Conservation (phyloP, 1,140 invertebrate species). For the Ceratina calcarata region DNA sequence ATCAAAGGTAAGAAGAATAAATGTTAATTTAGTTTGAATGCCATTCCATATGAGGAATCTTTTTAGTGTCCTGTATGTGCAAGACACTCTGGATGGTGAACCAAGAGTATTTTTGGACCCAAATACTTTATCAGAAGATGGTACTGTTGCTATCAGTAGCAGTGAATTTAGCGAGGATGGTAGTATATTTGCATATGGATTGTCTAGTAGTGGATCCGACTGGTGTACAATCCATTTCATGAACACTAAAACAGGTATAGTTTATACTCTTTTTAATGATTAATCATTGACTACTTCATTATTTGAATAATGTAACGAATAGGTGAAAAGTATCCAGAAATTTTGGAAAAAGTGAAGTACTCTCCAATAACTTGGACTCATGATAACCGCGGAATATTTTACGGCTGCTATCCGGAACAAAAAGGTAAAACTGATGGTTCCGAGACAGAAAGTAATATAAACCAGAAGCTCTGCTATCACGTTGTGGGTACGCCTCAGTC, state of each 20-base stretch:
- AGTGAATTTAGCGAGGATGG: constrained; percentile 95
- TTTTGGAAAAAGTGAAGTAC: constrained; percentile 95
- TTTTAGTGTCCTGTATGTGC: constrained; percentile 94
- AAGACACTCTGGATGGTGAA: constrained; percentile 90
- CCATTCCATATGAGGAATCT: constrained; percentile 13
- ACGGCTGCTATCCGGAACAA: constrained; percentile 91
- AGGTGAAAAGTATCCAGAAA: constrained; percentile 94
- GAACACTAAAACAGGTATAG: constrained; percentile 86
- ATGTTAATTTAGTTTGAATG: not conserved
- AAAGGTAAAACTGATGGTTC: constrained; percentile 92
- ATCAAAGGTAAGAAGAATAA: constrained; percentile 87
- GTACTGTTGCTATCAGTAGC: constrained; percentile 91
- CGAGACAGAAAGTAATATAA: constrained; percentile 91
- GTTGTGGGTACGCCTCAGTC: constrained; percentile 91
- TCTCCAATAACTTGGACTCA: constrained; percentile 96
- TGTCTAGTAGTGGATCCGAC: constrained; percentile 96
- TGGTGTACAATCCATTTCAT: constrained; percentile 95
- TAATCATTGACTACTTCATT: not conserved
- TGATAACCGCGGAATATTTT: constrained; percentile 97
- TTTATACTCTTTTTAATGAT: constrained; percentile 15
- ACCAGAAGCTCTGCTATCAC: constrained; percentile 98
- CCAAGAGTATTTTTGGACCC: constrained; percentile 96
- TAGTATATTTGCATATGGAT: constrained; percentile 92
- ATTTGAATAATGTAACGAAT: constrained; percentile 26
- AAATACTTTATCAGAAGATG: constrained; percentile 95